phyloP scores from a whole-genome alignment of 2,888 invertebrate species.

The Auanema sp. region DNA sequence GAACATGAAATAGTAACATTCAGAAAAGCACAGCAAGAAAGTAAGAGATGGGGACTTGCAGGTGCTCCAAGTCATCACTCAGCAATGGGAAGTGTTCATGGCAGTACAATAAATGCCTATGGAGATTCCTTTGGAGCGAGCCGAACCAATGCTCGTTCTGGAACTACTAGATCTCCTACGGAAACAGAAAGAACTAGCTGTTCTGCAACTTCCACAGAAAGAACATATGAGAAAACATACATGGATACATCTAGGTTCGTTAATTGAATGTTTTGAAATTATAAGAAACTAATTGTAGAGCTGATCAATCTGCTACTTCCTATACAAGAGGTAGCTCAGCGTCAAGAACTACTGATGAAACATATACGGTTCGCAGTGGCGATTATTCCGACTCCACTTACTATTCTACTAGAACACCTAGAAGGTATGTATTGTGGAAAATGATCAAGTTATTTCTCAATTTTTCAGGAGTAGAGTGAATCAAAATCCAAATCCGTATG shows the following conservation, averaged over 20 bases:
- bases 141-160: no score
- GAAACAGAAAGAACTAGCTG: constrained; percentile 22
- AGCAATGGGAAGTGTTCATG: constrained; percentile 33
- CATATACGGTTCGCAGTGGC: not conserved
- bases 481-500: constrained; percentile 29
- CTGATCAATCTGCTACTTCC: not conserved
- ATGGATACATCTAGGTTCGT: not conserved
- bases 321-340: not conserved
- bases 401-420: not conserved
- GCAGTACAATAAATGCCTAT: constrained; percentile 32
- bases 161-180: constrained; percentile 15
- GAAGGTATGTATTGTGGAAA: not conserved
- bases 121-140: constrained; percentile 15
- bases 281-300: not conserved
- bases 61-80: constrained; percentile 27
- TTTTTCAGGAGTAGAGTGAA: constrained; percentile 12
- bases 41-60: constrained; percentile 13
- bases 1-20: not conserved
- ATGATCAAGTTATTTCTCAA: not conserved
- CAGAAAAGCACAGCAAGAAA: constrained; percentile 19
- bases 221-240: constrained; percentile 16
- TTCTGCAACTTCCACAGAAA: constrained; percentile 16
- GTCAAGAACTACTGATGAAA: not conserved
- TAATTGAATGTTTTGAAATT: not conserved
- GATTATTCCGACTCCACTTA: not conserved